Conservation (phyloP, 1,140 invertebrate species). For the Cryptotermes secundus region DNA sequence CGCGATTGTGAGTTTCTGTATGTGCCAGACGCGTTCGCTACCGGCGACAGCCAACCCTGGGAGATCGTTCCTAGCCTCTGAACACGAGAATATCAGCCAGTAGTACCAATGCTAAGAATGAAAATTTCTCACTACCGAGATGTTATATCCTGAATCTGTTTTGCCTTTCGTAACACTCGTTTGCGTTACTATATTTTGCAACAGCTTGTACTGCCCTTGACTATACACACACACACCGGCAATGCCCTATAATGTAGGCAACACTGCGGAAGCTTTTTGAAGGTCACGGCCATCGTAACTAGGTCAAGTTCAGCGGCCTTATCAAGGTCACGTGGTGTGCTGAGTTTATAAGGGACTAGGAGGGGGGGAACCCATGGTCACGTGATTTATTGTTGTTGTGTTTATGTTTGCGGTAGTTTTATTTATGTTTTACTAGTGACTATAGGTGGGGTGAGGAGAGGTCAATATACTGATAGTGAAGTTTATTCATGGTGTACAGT, state of each 20-base stretch:
- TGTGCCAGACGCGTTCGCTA: not conserved
- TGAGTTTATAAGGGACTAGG: not conserved
- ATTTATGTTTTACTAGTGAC: not conserved
- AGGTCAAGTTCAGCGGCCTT: constrained; percentile 41
- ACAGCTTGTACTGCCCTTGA: constrained; percentile 2
- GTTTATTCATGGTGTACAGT: not conserved
- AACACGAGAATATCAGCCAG: not conserved
- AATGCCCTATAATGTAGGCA: not conserved
- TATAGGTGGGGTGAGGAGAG: not conserved
- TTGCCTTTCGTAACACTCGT: too few species aligned
- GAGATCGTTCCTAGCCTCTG: too few species aligned
- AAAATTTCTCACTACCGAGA: not conserved
- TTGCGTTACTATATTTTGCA: not conserved
- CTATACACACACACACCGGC: constrained; percentile 19
- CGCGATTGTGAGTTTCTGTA: not conserved
- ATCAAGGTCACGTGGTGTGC: constrained; percentile 28
- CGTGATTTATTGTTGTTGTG: constrained; percentile 17
- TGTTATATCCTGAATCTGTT: too few species aligned
- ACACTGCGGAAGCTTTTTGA: constrained; percentile 22
- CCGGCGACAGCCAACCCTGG: not conserved
- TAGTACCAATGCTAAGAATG: not conserved
- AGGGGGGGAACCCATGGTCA: not conserved
- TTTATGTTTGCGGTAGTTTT: constrained; percentile 9
- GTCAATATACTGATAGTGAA: constrained; percentile 1
- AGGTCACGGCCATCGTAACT: constrained; percentile 30